phyloP scores from a whole-genome alignment of 2,113 vertebrate species.

The Rhagologus leucostigma region DNA sequence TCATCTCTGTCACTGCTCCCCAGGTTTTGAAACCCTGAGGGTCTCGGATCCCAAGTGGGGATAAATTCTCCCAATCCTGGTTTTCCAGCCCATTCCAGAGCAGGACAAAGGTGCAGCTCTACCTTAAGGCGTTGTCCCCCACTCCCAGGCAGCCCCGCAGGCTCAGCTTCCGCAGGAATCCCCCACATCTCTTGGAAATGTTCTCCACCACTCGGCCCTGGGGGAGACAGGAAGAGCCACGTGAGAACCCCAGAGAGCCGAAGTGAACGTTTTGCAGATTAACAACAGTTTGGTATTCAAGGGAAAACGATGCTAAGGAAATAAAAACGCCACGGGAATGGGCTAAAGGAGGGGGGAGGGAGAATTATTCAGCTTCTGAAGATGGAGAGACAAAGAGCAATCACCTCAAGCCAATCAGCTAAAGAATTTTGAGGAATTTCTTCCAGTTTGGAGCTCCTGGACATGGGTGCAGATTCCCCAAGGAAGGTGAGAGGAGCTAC shows the following conservation, averaged over 20 bases:
- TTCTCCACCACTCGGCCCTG: constrained; percentile 98
- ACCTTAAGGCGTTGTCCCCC: constrained; percentile 96
- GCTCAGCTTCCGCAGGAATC: constrained; percentile 93
- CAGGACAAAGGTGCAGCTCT: not conserved
- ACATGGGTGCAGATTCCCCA: accelerated
- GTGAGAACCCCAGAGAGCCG: accelerated
- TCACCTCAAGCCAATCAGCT: not conserved
- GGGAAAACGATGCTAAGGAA: not conserved
- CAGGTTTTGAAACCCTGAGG: not conserved
- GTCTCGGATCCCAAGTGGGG: accelerated
- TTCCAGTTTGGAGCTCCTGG: not conserved
- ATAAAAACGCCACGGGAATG: accelerated
- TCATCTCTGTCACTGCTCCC: accelerated
- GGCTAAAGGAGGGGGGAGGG: not conserved
- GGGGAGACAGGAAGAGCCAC: not conserved
- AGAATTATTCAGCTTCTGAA: constrained; percentile 24
- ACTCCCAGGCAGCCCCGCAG: constrained; percentile 92
- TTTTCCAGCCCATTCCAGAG: not conserved
- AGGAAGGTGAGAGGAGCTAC: not conserved
- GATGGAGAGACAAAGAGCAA: not conserved
- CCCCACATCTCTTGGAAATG: constrained; percentile 98
- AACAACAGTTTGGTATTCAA: not conserved
- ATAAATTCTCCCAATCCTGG: not conserved
- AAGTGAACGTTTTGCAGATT: accelerated
- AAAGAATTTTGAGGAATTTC: not conserved